Percentiles rank a stretch among this genome's conserved stretches.
phyloP scores from a whole-genome alignment of 2,113 vertebrate species.

The Echinops telfairi region DNA sequence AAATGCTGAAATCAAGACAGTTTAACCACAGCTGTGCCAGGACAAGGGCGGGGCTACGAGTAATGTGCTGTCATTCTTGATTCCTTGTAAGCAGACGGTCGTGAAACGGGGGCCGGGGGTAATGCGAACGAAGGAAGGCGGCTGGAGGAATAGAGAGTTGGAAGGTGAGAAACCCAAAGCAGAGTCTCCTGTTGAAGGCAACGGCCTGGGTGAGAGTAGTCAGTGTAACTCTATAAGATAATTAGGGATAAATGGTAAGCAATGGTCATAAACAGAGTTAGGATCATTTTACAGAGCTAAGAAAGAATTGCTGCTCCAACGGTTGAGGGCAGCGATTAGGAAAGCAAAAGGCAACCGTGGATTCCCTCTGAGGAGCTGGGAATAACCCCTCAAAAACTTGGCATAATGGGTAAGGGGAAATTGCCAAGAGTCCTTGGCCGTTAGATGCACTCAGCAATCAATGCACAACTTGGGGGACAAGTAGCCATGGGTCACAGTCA shows the following conservation, averaged over 20 bases:
- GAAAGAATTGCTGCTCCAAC: background rate
- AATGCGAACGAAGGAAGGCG: background rate
- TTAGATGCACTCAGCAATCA: background rate
- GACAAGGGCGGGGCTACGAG: background rate
- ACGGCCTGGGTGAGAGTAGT: too few relatives aligned
- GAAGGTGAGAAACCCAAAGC: background rate
- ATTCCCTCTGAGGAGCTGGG: background rate
- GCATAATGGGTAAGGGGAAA: background rate
- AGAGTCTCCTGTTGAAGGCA: accelerated
- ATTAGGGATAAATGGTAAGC: background rate
- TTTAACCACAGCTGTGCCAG: slow-evolving; percentile 39
- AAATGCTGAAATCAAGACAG: slow-evolving; percentile 66
- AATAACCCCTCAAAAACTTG: too few relatives aligned
- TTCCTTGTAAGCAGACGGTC: slow-evolving; percentile 26
- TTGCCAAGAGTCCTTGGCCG: background rate
- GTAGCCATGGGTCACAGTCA: accelerated
- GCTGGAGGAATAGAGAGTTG: background rate
- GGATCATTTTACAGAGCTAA: background rate
- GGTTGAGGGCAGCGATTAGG: background rate
- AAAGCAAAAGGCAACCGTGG: background rate
- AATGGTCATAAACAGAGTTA: background rate
- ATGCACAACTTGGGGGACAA: background rate
- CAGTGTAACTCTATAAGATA: background rate
- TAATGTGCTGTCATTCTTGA: slow-evolving; percentile 9
- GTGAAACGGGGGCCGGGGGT: background rate